These are phyloP conservation scores for Rhaphigaster nebulosa DNA, from an alignment of 2,888 invertebrate genomes.

Conservation along the genomic window DNA sequence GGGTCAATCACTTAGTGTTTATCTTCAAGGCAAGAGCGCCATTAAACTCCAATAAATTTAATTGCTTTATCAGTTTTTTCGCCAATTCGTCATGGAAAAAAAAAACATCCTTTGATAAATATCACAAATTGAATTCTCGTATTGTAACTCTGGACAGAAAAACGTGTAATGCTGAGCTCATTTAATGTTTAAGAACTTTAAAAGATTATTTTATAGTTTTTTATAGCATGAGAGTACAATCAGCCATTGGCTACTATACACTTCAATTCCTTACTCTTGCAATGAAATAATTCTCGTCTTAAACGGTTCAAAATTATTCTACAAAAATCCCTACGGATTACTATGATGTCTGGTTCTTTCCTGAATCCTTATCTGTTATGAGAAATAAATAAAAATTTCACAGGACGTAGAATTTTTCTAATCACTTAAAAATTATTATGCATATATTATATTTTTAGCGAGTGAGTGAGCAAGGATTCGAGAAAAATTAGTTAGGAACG, in stretches of 20 bases:
- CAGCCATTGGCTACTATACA: neutral
- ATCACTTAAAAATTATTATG: no score
- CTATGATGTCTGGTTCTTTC: no score
- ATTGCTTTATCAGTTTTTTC: conserved; percentile 26
- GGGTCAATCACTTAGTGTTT: conserved; percentile 9
- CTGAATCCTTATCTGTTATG: no score
- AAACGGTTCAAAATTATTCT: no score
- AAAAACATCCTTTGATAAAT: neutral
- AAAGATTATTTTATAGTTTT: neutral
- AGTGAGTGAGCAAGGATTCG: no score
- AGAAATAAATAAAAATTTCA: no score
- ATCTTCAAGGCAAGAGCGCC: neutral
- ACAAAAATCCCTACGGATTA: no score
- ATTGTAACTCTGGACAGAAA: neutral
- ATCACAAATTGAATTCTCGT: neutral
- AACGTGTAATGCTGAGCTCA: neutral
- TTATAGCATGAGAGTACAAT: neutral
- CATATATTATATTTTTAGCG: no score
- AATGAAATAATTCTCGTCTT: neutral
- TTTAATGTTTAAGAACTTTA: neutral
- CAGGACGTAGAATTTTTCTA: no score
- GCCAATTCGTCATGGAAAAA: neutral
- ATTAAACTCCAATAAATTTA: conserved; percentile 32
- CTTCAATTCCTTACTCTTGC: neutral
- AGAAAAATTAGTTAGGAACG: no score